Evolutionary conservation across 2,797 vertebrate genomes (phyloP).

Genomic region (Enteromius afrohamiltoni): DNA sequence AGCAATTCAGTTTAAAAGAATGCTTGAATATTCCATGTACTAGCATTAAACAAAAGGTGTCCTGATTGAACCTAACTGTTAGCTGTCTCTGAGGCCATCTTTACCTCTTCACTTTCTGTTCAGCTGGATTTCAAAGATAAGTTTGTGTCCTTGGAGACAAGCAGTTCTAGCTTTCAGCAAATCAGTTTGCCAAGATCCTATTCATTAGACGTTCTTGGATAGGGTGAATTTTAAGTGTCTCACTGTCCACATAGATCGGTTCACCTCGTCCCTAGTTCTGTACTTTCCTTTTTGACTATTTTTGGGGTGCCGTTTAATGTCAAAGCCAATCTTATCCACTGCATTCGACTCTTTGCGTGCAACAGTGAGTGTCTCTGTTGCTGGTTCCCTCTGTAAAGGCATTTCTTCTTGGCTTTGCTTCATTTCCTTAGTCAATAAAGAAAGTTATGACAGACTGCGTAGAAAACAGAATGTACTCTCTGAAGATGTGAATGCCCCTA

Average conservation of each 20-base stretch:
- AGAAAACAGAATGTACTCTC: slow-evolving; percentile 1
- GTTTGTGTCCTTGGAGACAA: slow-evolving; percentile 51
- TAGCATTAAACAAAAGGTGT: slow-evolving; percentile 43
- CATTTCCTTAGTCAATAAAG: slow-evolving; percentile 20
- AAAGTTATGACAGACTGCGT: not conserved
- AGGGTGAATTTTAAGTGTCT: slow-evolving; percentile 53
- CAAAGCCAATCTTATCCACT: slow-evolving; percentile 27
- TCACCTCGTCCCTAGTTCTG: slow-evolving; percentile 41
- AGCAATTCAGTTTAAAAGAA: slow-evolving; percentile 1
- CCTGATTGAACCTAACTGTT: slow-evolving; percentile 45
- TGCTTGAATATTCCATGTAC: not conserved
- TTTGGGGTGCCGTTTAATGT: slow-evolving; percentile 44
- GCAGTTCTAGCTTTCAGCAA: slow-evolving; percentile 42
- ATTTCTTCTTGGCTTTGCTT: slow-evolving; percentile 2
- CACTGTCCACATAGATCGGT: slow-evolving; percentile 52
- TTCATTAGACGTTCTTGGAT: slow-evolving; percentile 55
- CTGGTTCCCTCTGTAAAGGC: slow-evolving; percentile 6
- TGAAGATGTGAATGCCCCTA: not conserved
- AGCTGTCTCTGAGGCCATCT: slow-evolving; percentile 22
- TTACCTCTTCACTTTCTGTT: slow-evolving; percentile 32
- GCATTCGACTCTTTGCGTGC: not conserved
- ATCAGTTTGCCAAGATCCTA: slow-evolving; percentile 53
- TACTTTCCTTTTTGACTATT: slow-evolving; percentile 30
- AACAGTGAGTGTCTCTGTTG: slow-evolving; percentile 17
- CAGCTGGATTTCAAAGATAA: slow-evolving; percentile 47